Conservation (phyloP, 2,113 vertebrate genomes). For the Raja brachyura region DNA sequence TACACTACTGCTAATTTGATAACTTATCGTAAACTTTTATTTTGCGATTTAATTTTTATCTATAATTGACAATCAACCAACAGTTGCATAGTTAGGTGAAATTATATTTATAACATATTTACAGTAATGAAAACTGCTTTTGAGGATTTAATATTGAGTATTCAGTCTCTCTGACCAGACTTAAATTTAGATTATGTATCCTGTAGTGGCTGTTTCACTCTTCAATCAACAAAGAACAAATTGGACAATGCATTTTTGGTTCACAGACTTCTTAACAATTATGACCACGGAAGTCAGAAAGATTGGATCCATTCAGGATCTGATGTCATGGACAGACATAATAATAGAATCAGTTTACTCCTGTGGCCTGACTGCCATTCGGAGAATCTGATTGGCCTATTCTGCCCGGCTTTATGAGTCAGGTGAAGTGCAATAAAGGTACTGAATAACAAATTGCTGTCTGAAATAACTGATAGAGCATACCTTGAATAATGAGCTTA, state of each 20-base stretch:
- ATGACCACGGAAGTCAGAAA: constrained; percentile 38
- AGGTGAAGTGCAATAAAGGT: constrained; percentile 26
- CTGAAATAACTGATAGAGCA: neutral
- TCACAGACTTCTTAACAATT: constrained; percentile 40
- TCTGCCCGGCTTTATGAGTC: constrained; percentile 31
- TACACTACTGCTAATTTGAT: neutral
- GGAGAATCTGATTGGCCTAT: constrained; percentile 39
- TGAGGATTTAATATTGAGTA: neutral
- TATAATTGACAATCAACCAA: neutral
- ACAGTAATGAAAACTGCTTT: neutral
- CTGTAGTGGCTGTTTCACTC: constrained; percentile 44
- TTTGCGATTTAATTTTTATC: neutral
- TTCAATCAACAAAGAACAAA: constrained; percentile 43
- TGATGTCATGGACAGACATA: constrained; percentile 40
- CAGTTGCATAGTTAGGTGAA: neutral
- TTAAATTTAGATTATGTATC: constrained; percentile 47
- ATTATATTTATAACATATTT: neutral
- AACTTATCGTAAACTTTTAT: neutral
- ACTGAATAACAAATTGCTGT: neutral
- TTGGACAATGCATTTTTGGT: constrained; percentile 42
- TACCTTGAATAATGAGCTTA: too few relatives aligned
- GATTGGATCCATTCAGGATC: constrained; percentile 37
- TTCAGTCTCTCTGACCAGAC: constrained; percentile 27
- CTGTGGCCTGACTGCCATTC: constrained; percentile 30
- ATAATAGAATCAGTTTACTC: constrained; percentile 43